Evolutionary conservation across 1,140 invertebrate species (phyloP).

Genomic region (Drosophila equinoxialis): DNA sequence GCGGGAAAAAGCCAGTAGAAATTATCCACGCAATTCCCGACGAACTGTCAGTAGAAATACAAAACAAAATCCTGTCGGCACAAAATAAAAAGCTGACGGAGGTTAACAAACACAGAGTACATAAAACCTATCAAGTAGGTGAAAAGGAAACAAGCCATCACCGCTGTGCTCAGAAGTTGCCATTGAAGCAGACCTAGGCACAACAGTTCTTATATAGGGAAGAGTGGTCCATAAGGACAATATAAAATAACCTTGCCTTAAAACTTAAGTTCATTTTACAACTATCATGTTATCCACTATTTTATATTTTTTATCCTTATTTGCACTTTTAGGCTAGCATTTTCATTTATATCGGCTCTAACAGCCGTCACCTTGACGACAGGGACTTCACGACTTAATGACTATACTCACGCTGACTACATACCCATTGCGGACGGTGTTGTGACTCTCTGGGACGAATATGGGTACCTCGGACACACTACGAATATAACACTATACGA

Average conservation of each 20-base stretch:
- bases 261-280: no score
- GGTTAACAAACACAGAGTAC: conserved; percentile 1
- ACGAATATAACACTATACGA: conserved; percentile 21
- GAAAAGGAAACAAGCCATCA: not conserved
- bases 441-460: no score
- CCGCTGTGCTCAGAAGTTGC: not conserved
- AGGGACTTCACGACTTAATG: conserved; percentile 14
- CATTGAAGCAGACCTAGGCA: conserved; percentile 11
- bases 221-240: conserved; percentile 13
- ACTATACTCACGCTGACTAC: conserved; percentile 22
- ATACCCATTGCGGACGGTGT: conserved; percentile 15
- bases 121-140: not conserved
- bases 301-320: not conserved
- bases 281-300: no score
- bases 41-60: no score
- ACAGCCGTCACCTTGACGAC: conserved; percentile 3
- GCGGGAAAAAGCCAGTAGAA: conserved; percentile 9
- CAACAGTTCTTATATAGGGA: conserved; percentile 17
- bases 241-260: not conserved
- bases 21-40: conserved; percentile 10
- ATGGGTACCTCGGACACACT: conserved; percentile 19
- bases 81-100: conserved; percentile 5
- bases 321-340: conserved; percentile 20
- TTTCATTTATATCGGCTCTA: conserved; percentile 1
- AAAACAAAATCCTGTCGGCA: no score